These are phyloP conservation scores for Galerucella calmariensis DNA, from an alignment of 2,888 invertebrate genomes.

Conservation along the genomic window DNA sequence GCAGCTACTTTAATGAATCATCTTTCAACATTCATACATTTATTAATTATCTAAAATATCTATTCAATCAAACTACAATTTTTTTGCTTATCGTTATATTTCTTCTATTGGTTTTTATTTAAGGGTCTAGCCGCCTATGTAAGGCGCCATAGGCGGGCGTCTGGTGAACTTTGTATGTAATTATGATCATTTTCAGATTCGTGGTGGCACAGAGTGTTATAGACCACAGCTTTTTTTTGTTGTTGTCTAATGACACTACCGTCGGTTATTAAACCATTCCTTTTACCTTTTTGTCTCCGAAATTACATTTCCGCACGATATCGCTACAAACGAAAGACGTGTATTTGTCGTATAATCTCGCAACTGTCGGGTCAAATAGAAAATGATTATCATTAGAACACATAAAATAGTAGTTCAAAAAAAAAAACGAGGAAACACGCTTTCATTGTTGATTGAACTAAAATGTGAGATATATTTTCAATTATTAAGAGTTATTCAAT, in stretches of 20 bases:
- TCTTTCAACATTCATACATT: too few relatives aligned
- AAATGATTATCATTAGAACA: not conserved
- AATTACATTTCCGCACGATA: constrained; percentile 49
- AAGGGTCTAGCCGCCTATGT: constrained; percentile 44
- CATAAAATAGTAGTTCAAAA: not conserved
- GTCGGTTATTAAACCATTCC: constrained; percentile 51
- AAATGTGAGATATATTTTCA: too few relatives aligned
- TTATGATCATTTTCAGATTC: constrained; percentile 61
- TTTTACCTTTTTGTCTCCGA: constrained; percentile 45
- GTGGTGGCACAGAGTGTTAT: constrained; percentile 55
- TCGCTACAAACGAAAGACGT: constrained; percentile 27
- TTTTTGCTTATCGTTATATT: constrained; percentile 2
- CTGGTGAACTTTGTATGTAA: constrained; percentile 59
- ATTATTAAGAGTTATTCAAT: too few relatives aligned
- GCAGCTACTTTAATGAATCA: too few relatives aligned
- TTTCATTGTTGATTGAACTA: too few relatives aligned
- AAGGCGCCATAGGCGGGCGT: constrained; percentile 62
- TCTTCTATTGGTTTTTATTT: not conserved
- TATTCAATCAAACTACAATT: not conserved
- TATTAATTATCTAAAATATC: not conserved
- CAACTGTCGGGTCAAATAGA: constrained; percentile 2
- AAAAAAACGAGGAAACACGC: constrained; percentile 20
- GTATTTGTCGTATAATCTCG: not conserved
- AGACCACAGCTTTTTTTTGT: constrained; percentile 37
- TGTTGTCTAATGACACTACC: constrained; percentile 53